Base-by-base conservation (phyloP, 2,888 invertebrate species). In the Calliphora vomitoria region DNA sequence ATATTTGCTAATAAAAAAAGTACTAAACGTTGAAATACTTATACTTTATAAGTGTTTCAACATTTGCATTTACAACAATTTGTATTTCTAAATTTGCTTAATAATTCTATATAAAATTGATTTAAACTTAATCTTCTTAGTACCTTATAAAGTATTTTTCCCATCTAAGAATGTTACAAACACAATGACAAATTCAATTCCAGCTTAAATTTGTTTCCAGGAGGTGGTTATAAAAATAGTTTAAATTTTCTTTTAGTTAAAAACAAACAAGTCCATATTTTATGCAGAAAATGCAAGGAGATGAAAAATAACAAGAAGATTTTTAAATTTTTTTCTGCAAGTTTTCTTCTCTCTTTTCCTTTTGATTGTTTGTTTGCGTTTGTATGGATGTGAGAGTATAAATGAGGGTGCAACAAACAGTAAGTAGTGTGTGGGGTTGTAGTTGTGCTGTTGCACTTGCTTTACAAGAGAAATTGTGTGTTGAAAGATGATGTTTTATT, bases 401-500 rank as follows among this genome's bases (percentile, higher is more conserved):
- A 31, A 35, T 38, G 18, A 53, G 60, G 4, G 13, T 64, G 82
- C 64, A 55, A 58, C 50, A 13, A 55, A 58, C 50, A 13, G 58
- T 38, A 41, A 44, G 35, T 25, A 38, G 20, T n/a, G 35, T 25
- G 20, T n/a, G 35, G 18, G 25, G 55, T 55, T 74, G 11, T 44
- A 18, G 13, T 64, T 75, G 68, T 60, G 68, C 47, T 58, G 71
- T 20, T 81, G 62, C 62, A 62, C 79, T 72, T 66, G 31, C 38
- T 41, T 82, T 20, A 47, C 55, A 74, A 74, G 11, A 68, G 58
- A 58, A 84, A 79, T 60, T 20, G 31, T 74, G 38, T 80, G 69
- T 25, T 80, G 69, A 85, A 75, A 80, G 80, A 47, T 60, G 58
- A 41, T 85, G 68, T 69, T 79, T 66, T 85, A 44, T 62, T 79